A percentile compares a stretch with the other conserved stretches of the same genome.
phyloP scores from a whole-genome alignment of 2,113 vertebrate genomes.

The Macaca mulatta region DNA sequence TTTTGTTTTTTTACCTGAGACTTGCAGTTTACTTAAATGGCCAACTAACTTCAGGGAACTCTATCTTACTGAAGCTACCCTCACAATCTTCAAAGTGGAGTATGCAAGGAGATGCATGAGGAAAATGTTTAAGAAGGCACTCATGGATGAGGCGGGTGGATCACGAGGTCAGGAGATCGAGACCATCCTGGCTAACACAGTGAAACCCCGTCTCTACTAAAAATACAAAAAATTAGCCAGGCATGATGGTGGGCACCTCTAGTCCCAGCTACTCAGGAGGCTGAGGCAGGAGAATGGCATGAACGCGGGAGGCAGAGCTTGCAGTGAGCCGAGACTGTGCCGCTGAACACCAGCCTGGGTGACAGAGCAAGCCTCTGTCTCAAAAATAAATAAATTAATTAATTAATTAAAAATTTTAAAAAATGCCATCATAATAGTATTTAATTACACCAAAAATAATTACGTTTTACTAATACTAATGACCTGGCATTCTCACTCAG shows the following conservation, averaged over 20 bases:
- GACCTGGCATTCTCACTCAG: not conserved
- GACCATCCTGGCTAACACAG: too few species aligned
- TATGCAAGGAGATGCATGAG: not conserved
- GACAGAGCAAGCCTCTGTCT: too few species aligned
- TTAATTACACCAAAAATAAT: not conserved
- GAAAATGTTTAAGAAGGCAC: not conserved
- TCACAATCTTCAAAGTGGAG: not conserved
- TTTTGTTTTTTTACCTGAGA: not conserved
- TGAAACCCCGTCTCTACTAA: too few species aligned
- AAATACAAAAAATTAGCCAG: too few species aligned
- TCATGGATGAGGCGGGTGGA: not conserved
- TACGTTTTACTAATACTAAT: not conserved
- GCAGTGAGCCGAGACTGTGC: too few species aligned
- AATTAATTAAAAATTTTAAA: rapidly evolving
- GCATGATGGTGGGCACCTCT: too few species aligned
- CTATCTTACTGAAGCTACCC: not conserved
- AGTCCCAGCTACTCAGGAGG: too few species aligned
- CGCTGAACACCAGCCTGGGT: too few species aligned
- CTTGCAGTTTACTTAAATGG: not conserved
- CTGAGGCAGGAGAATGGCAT: too few species aligned
- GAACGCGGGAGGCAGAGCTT: too few species aligned
- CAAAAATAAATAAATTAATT: too few species aligned
- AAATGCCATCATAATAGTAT: not conserved
- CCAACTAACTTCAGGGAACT: not conserved
- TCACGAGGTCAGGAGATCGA: too few species aligned